These are phyloP conservation scores for Diadumene lineata DNA, from an alignment of 92 coral and sea anemone genomes.

Conservation along the genomic window DNA sequence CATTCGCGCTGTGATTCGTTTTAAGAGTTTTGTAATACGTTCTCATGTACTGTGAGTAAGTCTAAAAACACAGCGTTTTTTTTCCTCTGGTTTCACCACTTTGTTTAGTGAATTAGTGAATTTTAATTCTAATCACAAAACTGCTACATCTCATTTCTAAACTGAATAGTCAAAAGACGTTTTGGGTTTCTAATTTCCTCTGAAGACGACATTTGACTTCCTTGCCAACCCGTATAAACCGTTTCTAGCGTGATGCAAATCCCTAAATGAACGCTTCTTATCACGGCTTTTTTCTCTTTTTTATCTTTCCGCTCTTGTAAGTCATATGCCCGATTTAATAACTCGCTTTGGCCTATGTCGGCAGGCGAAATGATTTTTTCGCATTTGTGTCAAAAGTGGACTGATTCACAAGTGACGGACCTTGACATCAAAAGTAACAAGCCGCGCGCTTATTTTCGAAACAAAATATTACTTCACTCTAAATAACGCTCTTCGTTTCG, in stretches of 20 bases:
- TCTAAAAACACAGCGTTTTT: background rate
- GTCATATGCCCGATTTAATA: slow-evolving; percentile 53
- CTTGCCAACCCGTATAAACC: slow-evolving; percentile 15
- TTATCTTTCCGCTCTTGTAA: slow-evolving; percentile 54
- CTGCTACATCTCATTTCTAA: slow-evolving; percentile 27
- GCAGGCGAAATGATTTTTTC: slow-evolving; percentile 35
- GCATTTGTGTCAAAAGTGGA: slow-evolving; percentile 50
- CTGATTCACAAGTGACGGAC: slow-evolving; percentile 64
- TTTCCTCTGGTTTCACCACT: background rate
- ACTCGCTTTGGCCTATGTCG: slow-evolving; percentile 61
- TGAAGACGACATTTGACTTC: slow-evolving; percentile 18
- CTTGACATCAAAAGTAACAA: slow-evolving; percentile 56
- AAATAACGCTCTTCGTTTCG: background rate
- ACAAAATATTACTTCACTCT: slow-evolving; percentile 4
- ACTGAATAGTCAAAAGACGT: slow-evolving; percentile 21
- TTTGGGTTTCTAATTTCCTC: slow-evolving; percentile 33
- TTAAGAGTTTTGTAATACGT: background rate
- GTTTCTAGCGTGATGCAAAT: slow-evolving; percentile 42
- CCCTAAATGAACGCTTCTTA: slow-evolving; percentile 40
- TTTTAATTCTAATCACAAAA: slow-evolving; percentile 26
- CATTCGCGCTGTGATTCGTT: background rate
- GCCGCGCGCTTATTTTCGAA: slow-evolving; percentile 39
- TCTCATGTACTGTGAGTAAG: background rate
- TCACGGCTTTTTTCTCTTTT: slow-evolving; percentile 35
- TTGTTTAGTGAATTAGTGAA: background rate